Evolutionary conservation across 2,888 invertebrate genomes (phyloP).

Genomic region (Chloroclysta siterata): DNA sequence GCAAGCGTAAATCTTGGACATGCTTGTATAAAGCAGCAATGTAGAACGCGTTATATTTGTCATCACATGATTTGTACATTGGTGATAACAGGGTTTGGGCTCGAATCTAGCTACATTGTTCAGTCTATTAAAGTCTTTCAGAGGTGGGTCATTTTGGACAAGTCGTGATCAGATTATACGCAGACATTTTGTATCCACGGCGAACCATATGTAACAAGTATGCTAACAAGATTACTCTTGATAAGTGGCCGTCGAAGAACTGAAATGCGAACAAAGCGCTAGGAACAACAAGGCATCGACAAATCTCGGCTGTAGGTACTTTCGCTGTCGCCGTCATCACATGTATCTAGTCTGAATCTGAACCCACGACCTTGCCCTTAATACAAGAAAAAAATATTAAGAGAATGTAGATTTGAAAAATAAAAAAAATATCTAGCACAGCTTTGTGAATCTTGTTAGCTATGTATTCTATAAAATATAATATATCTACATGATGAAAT

Average conservation of each 20-base stretch:
- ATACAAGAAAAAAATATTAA: too few relatives aligned
- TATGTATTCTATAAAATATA: too few relatives aligned
- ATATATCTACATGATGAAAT: too few relatives aligned
- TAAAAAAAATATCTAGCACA: too few relatives aligned
- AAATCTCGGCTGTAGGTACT: slow-evolving; percentile 6
- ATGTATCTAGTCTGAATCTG: not conserved
- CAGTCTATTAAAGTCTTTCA: slow-evolving; percentile 81
- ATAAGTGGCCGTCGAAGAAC: slow-evolving; percentile 14
- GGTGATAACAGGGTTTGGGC: slow-evolving; percentile 54
- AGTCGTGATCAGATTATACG: slow-evolving; percentile 72
- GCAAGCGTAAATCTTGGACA: not conserved
- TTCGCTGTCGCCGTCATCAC: not conserved
- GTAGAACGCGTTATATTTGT: slow-evolving; percentile 33
- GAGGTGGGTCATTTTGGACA: slow-evolving; percentile 73
- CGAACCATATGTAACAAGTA: slow-evolving; percentile 56
- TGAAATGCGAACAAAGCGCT: slow-evolving; percentile 1
- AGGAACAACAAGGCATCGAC: not conserved
- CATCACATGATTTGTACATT: slow-evolving; percentile 41
- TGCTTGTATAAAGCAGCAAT: slow-evolving; percentile 43
- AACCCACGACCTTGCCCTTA: too few relatives aligned
- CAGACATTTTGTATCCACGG: slow-evolving; percentile 60
- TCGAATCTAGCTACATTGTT: slow-evolving; percentile 72
- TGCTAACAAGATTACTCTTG: slow-evolving; percentile 53
- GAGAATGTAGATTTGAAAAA: too few relatives aligned
- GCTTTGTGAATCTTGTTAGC: too few relatives aligned